These are phyloP conservation scores for Poicephalus gulielmi DNA, from an alignment of 2,113 vertebrate species.

Conservation along the genomic window DNA sequence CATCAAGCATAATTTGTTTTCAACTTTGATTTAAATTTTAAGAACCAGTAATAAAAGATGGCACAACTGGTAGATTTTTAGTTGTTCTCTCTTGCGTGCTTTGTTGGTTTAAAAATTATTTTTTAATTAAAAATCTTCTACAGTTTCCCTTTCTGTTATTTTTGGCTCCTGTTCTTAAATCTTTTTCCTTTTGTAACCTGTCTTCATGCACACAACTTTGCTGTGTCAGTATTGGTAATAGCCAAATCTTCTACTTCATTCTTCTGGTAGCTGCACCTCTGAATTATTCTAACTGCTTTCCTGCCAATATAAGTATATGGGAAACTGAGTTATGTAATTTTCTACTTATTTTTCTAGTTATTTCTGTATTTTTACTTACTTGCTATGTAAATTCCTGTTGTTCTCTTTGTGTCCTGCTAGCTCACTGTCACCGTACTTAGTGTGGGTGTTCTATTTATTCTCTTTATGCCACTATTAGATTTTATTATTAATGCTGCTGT, in stretches of 20 bases:
- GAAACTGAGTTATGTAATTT: neutral
- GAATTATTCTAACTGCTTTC: neutral
- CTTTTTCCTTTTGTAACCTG: neutral
- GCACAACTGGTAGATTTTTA: neutral
- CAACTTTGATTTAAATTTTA: neutral
- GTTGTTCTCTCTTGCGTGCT: neutral
- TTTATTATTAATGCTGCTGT: neutral
- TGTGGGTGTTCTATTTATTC: neutral
- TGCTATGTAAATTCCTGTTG: neutral
- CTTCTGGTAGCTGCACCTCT: accelerated
- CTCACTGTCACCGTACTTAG: neutral
- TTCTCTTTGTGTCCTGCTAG: neutral
- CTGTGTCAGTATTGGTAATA: neutral
- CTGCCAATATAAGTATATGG: neutral
- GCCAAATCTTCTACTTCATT: neutral
- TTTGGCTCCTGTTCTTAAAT: neutral
- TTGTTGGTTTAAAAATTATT: neutral
- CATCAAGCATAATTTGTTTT: neutral
- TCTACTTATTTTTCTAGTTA: neutral
- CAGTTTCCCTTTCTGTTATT: neutral
- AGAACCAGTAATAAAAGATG: neutral
- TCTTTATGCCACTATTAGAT: neutral
- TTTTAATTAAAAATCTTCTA: neutral
- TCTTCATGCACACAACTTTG: neutral
- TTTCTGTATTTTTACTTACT: neutral